phyloP scores from a whole-genome alignment of 2,113 vertebrate genomes.

The Ivindomyrus marchei region DNA sequence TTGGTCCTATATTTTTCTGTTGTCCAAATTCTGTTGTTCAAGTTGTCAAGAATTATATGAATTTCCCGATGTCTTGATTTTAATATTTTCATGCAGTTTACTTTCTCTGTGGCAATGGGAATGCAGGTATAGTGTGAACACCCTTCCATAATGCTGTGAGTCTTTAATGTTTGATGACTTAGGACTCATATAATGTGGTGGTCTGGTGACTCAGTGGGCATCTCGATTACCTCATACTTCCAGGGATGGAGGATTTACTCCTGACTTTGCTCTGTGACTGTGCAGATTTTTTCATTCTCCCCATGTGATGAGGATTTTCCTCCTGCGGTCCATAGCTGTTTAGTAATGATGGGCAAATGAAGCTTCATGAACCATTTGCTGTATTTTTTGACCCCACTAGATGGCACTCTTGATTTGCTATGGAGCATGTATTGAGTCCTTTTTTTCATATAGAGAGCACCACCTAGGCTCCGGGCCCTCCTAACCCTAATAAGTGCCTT shows the following conservation, averaged over 20 bases:
- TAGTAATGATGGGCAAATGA: not conserved
- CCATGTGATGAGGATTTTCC: not conserved
- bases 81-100: not conserved
- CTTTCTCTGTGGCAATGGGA: not conserved
- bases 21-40: not conserved
- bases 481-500: not conserved
- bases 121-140: not conserved
- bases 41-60: not conserved
- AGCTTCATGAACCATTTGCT: too few species aligned
- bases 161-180: not conserved
- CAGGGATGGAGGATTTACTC: not conserved
- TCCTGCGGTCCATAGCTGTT: not conserved
- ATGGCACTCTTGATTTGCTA: too few species aligned
- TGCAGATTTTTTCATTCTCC: not conserved
- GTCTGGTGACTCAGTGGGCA: not conserved
- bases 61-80: not conserved
- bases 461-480: not conserved
- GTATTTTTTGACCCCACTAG: too few species aligned
- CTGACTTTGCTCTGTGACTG: not conserved
- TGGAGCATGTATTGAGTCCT: too few species aligned
- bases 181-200: not conserved
- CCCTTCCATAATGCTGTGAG: not conserved
- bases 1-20: not conserved
- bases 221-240: not conserved
- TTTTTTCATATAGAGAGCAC: too few species aligned